Evolutionary conservation across 2,888 invertebrate genomes (phyloP), one percentile per base, ranked within the genome.

Genomic region (Lepas anatifera): DNA sequence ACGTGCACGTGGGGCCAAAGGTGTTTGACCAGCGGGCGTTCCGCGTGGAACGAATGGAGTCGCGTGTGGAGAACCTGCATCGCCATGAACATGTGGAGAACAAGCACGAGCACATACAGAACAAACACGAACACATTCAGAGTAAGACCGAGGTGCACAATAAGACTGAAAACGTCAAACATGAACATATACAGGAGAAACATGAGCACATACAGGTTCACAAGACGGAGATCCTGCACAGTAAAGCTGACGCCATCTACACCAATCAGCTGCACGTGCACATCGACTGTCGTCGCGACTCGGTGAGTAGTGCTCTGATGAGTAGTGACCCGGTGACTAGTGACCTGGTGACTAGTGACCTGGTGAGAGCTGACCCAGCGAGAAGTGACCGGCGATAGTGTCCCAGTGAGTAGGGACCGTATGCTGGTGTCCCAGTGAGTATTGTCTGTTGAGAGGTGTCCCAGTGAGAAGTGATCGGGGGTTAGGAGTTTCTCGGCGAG

Each of bases 121-220:
- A 66, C 22, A 67, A 68, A 25, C 68, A 66, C 29, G 68, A 66
- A 22, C 25, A 50, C 29, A 35, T 70, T n/a, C 58, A 37, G 16
- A 70, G 69, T 32, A 48, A 71, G 68, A 69, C 70, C 37, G 70
- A 71, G 22, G 71, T 71, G 67, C 70, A 71, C 8, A 66, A 70
- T 27, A 52, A 41, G 29, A 58, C 71, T 67, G 72, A 72, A 48
- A 71, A 70, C 68, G 70, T 71, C 18, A 68, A 68, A 16, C 70
- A 71, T 32, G 72, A 71, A 27, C 67, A 70, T 11, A 70, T 72
- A 41, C 70, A 71, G 41, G 71, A 72, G 69, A 71, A 71, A 16
- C 68, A 68, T 1, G 71, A 72, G 58, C 68, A 72, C 68, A 67
- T 72, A 4, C 68, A 70, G 67, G 69, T 70, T 63, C 66, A 71